Evolutionary conservation across 2,797 vertebrate genomes (phyloP), one percentile per base, ranked within the genome.

Genomic region (Fistularia commersonii): DNA sequence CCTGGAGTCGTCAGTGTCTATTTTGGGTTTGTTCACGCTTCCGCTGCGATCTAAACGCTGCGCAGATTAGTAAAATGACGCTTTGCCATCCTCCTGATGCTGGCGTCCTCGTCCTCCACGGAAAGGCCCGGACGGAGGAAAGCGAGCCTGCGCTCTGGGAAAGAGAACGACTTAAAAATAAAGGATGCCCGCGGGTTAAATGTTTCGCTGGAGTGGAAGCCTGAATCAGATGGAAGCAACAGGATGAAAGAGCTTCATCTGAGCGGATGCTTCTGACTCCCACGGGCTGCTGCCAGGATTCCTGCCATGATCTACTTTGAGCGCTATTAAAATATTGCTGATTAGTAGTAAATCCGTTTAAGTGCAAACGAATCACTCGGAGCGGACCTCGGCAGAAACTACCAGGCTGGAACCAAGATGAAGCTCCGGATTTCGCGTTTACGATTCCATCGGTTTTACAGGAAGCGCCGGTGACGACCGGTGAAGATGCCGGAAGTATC

Each of bases 81-180:
- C 32, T 48, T 48, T 37, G 40, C 39, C 41, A 11, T 35, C 54
- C 38, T 15, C 51, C 52, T 55, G 78, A 82, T 61, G 45, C 38
- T 48, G 77, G 79, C n/a, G 51, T 61, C 6, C 43, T 33, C 54
- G 56, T 69, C 56, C 50, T 69, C 55, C 69, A 54, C 51, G 34
- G 54, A 41, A 58, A 55, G 41, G 39, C 39, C 54, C 41, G 49
- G 50, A 67, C 75, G 61, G 59, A 42, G 7, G 59, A 66, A 54
- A 63, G 54, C 14, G 42, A 61, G 32, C 43, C 40, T 62, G 59
- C 64, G 68, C 65, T 65, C 50, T 44, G 39, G 32, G 36, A 66
- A 45, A 43, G 40, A 74, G 52, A 59, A 48, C 42, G 34, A 15
- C 61, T 74, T 61, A 58, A 73, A 76, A 68, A 69, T 69, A 35